phyloP scores from a whole-genome alignment of 2,888 invertebrate genomes.

The Venusia cambrica region DNA sequence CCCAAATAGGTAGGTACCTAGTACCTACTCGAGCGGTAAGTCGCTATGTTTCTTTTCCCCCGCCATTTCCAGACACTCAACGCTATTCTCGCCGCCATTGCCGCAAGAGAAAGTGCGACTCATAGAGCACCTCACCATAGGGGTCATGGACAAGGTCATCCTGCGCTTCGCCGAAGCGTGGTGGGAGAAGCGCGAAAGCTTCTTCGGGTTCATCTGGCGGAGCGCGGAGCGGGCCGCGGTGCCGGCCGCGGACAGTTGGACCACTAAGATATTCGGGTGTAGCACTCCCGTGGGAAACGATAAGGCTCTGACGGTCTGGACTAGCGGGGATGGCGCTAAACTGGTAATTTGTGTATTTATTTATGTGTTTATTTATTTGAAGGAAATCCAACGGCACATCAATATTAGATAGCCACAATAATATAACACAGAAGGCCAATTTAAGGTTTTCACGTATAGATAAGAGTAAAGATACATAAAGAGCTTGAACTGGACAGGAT shows the following conservation, averaged over 20 bases:
- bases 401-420: too few relatives aligned
- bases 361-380: too few relatives aligned
- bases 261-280: constrained; percentile 36
- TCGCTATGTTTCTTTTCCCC: too few relatives aligned
- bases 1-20: too few relatives aligned
- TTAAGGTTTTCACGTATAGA: too few relatives aligned
- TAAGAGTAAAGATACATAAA: too few relatives aligned
- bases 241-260: constrained; percentile 33
- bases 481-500: too few relatives aligned
- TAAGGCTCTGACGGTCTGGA: constrained; percentile 42
- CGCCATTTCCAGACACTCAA: constrained; percentile 60
- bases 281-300: constrained; percentile 33
- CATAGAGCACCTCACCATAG: constrained; percentile 82
- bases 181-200: constrained; percentile 73
- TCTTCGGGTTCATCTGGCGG: constrained; percentile 63
- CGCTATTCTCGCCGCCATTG: constrained; percentile 79
- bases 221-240: constrained; percentile 29
- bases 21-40: too few relatives aligned
- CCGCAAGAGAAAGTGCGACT: constrained; percentile 73
- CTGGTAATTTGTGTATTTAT: too few relatives aligned
- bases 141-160: constrained; percentile 85
- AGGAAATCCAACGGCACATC: too few relatives aligned
- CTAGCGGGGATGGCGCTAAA: constrained; percentile 38
- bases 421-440: too few relatives aligned
- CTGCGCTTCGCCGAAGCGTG: constrained; percentile 83